Percentiles rank a stretch among this genome's conserved stretches.
Evolutionary conservation across 2,797 vertebrate species (phyloP).

Genomic region (Spheniscus humboldti): DNA sequence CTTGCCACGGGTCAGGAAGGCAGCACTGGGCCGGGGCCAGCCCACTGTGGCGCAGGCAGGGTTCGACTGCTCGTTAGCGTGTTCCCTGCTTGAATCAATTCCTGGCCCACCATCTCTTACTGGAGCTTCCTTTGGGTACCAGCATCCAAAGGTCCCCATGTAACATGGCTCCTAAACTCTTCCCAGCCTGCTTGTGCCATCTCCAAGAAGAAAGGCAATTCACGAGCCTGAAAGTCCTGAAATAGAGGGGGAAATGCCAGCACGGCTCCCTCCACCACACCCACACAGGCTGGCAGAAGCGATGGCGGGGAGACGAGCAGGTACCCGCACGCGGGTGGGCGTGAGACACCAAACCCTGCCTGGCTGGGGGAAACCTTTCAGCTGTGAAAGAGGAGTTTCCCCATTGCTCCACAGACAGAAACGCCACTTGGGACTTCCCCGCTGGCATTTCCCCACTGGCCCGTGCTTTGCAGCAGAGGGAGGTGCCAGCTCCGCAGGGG

Average conservation of each 20-base stretch:
- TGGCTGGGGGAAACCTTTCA: not conserved
- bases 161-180: not conserved
- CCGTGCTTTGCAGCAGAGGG: not conserved
- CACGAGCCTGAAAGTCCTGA: not conserved
- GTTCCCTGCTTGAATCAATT: not conserved
- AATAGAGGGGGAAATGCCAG: not conserved
- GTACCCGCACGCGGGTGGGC: not conserved
- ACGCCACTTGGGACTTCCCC: not conserved
- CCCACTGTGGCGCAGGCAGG: not conserved
- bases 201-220: not conserved
- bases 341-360: not conserved
- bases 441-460: not conserved
- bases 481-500: not conserved
- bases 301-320: not conserved
- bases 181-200: not conserved
- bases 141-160: too few species aligned
- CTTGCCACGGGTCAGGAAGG: not conserved
- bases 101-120: not conserved
- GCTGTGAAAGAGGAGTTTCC: not conserved
- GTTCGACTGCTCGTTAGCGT: accelerated
- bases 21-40: not conserved
- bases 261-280: not conserved
- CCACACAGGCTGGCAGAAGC: not conserved
- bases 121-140: not conserved
- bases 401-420: not conserved